Base-by-base conservation (phyloP, 2,888 invertebrate species). In the Sinhomidia bicolor region DNA sequence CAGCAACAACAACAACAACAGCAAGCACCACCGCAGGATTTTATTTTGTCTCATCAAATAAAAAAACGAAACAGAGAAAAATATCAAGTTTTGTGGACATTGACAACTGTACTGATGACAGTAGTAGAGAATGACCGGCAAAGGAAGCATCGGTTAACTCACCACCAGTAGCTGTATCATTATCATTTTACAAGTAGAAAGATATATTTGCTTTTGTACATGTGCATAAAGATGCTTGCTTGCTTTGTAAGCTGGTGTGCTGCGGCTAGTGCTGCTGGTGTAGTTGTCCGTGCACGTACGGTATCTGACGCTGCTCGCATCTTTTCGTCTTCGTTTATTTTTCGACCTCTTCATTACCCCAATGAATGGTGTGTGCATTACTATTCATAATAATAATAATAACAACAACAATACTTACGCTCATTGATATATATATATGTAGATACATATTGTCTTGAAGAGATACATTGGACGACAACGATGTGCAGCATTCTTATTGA, bases 41-140 rank as follows among this genome's bases (percentile, higher is more conserved):
- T 44, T 47, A n/a, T 74, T 84, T 89, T 85, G 83, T 89, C 89
- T 83, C 80, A 80, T 71, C 51, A 80, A 79, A 86, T 51, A 29
- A 65, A 51, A 54, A 44, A 74, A 62, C 41, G 26, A 83, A 54
- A 68, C 32, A 74, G 36, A 71, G 84, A 41, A 26, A 57, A 82
- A 74, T n/a, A 81, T 82, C 71, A 83, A 54, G 68, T 78, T n/a
- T n/a, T n/a, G n/a, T 83, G 83, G 78, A 82, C 78, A 78, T 51
- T 88, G 57, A 87, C 68, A 71, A 71, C 71, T 41, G 71, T 41
- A 23, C 44, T 44, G 87, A 51, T 81, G 87, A 87, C 87, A 87
- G 87, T 80, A n/a, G n/a, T n/a, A n/a, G n/a, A 26, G 2, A 23
- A n/a, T 54, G 81, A 65, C 5, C 23, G 2, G 23, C 10, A 51